Conservation (phyloP, 2,113 vertebrate genomes). For the Menura novaehollandiae region DNA sequence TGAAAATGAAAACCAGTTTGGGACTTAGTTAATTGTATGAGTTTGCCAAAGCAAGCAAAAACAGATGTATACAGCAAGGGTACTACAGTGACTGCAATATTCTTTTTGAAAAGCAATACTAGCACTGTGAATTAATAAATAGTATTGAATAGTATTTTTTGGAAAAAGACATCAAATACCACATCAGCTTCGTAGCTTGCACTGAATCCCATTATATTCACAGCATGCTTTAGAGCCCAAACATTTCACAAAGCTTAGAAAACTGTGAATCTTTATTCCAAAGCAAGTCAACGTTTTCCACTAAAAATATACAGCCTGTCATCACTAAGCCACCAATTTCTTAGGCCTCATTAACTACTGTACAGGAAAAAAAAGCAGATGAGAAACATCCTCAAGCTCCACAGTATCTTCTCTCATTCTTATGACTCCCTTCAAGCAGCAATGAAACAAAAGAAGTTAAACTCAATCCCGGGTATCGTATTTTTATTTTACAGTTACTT, state of each 20-base stretch:
- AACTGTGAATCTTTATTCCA: neutral
- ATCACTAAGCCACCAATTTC: neutral
- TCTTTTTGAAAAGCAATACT: slow-evolving; percentile 16
- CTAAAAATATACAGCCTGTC: slow-evolving; percentile 9
- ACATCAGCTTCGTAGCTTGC: neutral
- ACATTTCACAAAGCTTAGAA: slow-evolving; percentile 18
- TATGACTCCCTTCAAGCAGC: neutral
- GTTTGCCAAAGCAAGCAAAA: slow-evolving; percentile 20
- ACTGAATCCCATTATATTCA: neutral
- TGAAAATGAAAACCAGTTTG: slow-evolving; percentile 45
- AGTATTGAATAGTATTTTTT: neutral
- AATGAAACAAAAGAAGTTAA: slow-evolving; percentile 10
- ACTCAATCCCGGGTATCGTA: fast-evolving
- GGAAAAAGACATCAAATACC: neutral
- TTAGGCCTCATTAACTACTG: slow-evolving; percentile 1
- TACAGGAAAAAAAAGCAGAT: neutral
- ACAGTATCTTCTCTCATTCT: neutral
- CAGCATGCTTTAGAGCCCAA: neutral
- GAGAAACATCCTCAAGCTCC: neutral
- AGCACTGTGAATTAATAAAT: neutral
- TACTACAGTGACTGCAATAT: neutral
- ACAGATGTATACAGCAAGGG: slow-evolving; percentile 18
- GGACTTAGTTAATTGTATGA: slow-evolving; percentile 30
- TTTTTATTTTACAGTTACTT: neutral
- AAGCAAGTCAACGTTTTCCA: slow-evolving; percentile 8